Conservation (phyloP, 2,888 invertebrate genomes). For the Arctia plantaginis region DNA sequence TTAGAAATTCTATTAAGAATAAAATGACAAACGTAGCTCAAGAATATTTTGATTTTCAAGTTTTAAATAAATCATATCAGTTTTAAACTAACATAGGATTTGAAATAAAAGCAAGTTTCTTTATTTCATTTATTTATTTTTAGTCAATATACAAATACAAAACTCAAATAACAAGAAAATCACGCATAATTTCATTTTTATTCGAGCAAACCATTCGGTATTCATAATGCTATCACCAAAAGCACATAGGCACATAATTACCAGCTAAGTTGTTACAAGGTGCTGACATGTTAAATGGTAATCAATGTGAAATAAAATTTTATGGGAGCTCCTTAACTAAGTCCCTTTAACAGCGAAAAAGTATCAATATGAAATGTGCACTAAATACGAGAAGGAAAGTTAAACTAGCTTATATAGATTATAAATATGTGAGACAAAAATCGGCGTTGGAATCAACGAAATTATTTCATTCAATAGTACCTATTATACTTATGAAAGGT, state of each 20-base stretch:
- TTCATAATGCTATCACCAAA: not conserved
- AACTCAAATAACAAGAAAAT: not conserved
- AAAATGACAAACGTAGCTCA: not conserved
- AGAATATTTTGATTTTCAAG: not conserved
- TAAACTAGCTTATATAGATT: not conserved
- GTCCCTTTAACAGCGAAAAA: not conserved
- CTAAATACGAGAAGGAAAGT: not conserved
- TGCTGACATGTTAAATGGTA: constrained; percentile 29
- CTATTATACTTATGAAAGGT: no score
- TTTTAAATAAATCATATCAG: not conserved
- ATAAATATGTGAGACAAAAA: no score
- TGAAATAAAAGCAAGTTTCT: not conserved
- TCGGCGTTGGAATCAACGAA: rapidly evolving
- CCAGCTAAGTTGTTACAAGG: constrained; percentile 17
- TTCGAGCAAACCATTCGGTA: not conserved
- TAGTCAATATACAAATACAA: not conserved
- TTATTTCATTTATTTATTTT: not conserved
- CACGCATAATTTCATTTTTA: not conserved
- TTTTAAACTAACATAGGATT: not conserved
- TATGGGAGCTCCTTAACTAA: constrained; percentile 21
- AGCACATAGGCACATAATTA: constrained; percentile 9
- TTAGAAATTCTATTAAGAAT: no score
- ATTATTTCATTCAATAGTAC: not conserved
- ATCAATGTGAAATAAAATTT: constrained; percentile 37
- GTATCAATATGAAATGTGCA: not conserved